Conservation (phyloP, 2,797 vertebrate species). For the Myotis myotis region DNA sequence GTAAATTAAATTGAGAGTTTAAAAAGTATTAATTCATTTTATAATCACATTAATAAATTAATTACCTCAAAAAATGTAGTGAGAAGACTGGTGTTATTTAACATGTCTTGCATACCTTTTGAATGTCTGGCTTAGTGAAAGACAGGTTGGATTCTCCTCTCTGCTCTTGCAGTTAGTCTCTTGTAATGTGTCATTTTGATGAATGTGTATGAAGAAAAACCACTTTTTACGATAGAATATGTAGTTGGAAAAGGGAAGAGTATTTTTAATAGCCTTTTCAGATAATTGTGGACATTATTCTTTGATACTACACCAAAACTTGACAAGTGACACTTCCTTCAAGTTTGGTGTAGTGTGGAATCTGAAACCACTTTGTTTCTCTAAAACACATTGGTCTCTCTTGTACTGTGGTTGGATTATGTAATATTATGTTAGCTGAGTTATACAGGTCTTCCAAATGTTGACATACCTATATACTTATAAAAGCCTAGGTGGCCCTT, state of each 20-base stretch:
- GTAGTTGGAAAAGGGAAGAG: neutral
- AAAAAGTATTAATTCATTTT: neutral
- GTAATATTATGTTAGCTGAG: too few relatives aligned
- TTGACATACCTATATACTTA: too few relatives aligned
- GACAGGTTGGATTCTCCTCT: neutral
- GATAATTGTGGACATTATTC: neutral
- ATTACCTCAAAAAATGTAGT: neutral
- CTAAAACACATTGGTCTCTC: neutral
- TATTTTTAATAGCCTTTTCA: neutral
- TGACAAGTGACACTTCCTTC: neutral
- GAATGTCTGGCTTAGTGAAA: neutral
- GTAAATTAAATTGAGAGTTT: conserved; percentile 7
- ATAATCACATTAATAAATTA: neutral
- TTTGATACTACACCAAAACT: neutral
- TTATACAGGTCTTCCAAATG: too few relatives aligned
- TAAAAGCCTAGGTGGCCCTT: too few relatives aligned
- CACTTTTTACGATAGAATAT: neutral
- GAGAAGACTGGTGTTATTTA: neutral
- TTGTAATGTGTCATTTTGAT: neutral
- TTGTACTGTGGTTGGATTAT: neutral
- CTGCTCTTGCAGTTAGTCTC: neutral
- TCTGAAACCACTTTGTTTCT: neutral
- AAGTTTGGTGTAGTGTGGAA: too few relatives aligned
- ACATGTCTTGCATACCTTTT: neutral
- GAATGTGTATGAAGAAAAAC: neutral